Percentiles rank a stretch among this genome's conserved stretches.
phyloP scores from a whole-genome alignment of 1,140 invertebrate species.

The Lasioglossum baleicum region DNA sequence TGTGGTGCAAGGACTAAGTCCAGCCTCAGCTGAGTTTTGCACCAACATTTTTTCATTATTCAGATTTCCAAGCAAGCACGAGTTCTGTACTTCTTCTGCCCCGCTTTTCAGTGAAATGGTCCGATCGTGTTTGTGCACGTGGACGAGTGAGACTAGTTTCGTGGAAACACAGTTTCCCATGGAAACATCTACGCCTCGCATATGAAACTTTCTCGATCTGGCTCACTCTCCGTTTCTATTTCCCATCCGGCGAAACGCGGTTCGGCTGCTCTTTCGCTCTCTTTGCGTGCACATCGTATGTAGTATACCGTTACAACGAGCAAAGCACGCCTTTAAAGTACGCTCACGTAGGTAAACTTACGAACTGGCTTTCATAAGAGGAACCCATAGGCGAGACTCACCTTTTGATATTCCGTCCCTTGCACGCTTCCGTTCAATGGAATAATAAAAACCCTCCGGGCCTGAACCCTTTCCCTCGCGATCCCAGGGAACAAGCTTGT shows the following conservation, averaged over 20 bases:
- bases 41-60: no score
- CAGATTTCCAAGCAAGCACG: no score
- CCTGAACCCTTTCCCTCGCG: constrained; percentile 21
- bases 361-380: constrained; percentile 52
- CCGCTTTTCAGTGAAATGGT: no score
- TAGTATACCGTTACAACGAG: constrained; percentile 54
- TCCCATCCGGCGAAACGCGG: constrained; percentile 16
- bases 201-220: not conserved
- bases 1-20: no score
- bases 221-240: constrained; percentile 25
- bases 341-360: constrained; percentile 64
- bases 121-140: no score
- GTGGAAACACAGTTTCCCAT: not conserved
- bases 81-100: no score
- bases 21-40: no score
- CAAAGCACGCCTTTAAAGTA: constrained; percentile 53
- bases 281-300: constrained; percentile 20
- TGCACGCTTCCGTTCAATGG: constrained; percentile 43
- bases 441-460: constrained; percentile 57
- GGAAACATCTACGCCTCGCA: no score
- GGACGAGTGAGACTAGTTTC: no score
- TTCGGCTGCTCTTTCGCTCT: not conserved
- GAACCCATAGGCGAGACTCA: constrained; percentile 40
- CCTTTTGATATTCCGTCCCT: constrained; percentile 63
- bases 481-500: not conserved